Percentiles rank a stretch among this genome's conserved stretches.
These are phyloP conservation scores for Neoascia interrupta DNA, from an alignment of 2,888 invertebrate species.

Conservation along the genomic window DNA sequence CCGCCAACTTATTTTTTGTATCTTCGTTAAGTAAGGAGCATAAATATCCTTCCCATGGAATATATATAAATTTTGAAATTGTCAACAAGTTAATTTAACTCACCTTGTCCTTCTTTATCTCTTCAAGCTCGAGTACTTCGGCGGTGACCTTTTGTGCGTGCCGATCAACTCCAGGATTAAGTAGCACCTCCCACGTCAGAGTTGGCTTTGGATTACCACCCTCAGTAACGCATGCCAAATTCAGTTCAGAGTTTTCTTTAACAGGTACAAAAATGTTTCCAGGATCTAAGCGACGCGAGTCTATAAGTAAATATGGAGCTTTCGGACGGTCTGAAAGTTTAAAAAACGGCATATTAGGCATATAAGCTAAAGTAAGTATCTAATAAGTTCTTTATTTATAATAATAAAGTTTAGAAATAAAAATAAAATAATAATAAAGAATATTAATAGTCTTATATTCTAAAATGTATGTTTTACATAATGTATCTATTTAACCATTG, in stretches of 20 bases:
- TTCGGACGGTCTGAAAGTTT: slow-evolving; percentile 89
- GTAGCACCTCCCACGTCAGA: slow-evolving; percentile 79
- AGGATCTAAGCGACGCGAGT: slow-evolving; percentile 90
- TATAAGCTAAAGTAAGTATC: no score
- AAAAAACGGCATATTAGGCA: no score
- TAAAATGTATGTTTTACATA: no score
- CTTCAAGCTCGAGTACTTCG: slow-evolving; percentile 79
- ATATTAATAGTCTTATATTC: no score
- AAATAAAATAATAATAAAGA: no score
- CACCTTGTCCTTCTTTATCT: slow-evolving; percentile 79
- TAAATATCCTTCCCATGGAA: no score
- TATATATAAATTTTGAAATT: no score
- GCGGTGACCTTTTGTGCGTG: slow-evolving; percentile 81
- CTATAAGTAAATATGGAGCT: slow-evolving; percentile 91
- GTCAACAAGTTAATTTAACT: slow-evolving; percentile 26
- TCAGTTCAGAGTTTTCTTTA: slow-evolving; percentile 90
- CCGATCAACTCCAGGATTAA: slow-evolving; percentile 82
- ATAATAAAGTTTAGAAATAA: no score
- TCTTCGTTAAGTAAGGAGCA: no score
- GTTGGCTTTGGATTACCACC: slow-evolving; percentile 87
- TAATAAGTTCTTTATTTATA: no score
- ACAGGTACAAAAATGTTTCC: slow-evolving; percentile 94
- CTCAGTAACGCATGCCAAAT: slow-evolving; percentile 92
- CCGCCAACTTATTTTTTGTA: no score
- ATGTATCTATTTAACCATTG: no score